Percentiles rank a stretch among this genome's conserved stretches.
These are phyloP conservation scores for Xenus cinereus DNA, from an alignment of 2,113 vertebrate species.

Conservation along the genomic window DNA sequence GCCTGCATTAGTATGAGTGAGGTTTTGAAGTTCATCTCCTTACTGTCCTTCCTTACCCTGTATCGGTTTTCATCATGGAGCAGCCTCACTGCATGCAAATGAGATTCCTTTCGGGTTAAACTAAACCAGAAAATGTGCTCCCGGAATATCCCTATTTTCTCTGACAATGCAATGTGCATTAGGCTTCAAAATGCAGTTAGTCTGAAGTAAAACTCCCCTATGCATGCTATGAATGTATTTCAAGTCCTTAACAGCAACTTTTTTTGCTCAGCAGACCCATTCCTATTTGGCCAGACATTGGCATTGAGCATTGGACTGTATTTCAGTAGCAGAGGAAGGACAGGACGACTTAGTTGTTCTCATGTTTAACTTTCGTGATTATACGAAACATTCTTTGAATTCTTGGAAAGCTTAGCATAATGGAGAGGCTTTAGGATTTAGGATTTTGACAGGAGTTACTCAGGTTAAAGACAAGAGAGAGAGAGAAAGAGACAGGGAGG, in stretches of 20 bases:
- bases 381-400: not conserved
- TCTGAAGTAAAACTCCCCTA: not conserved
- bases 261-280: not conserved
- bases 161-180: not conserved
- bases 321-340: not conserved
- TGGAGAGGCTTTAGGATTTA: not conserved
- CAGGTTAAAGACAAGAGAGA: not conserved
- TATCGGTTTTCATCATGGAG: not conserved
- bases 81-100: not conserved
- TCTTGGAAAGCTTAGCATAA: not conserved
- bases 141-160: not conserved
- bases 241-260: not conserved
- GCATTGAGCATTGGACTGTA: not conserved
- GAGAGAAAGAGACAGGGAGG: not conserved
- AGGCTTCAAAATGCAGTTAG: not conserved
- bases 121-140: not conserved
- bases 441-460: constrained; percentile 34
- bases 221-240: not conserved
- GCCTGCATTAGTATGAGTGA: not conserved
- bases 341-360: not conserved
- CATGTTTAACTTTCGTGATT: not conserved
- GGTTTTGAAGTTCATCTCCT: not conserved
- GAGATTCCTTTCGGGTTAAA: not conserved
- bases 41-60: not conserved
- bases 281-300: not conserved